Evolutionary conservation across 1,140 invertebrate genomes (phyloP), one percentile per base, ranked within the genome.

Genomic region (Odontomachus brunneus): DNA sequence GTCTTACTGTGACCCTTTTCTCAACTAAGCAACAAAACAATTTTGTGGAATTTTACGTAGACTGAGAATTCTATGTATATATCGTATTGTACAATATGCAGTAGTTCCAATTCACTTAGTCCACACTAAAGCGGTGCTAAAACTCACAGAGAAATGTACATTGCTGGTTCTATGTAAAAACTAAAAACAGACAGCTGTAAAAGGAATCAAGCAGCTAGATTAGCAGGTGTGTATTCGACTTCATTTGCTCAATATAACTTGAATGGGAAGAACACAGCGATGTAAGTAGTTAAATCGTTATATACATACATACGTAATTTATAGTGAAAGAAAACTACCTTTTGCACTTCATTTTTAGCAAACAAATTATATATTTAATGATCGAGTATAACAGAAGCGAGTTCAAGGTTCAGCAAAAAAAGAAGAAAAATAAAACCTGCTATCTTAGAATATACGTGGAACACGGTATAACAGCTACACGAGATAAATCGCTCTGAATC

Each of bases 11-110:
- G 22, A 55, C 5, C 3, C n/a, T n/a, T 1, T 29, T 14, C 22
- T 48, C 33, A 38, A 80, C 55, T 24, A 33, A n/a, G n/a, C n/a
- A n/a, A n/a, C n/a, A n/a, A n/a, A n/a, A 19, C 19, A 19, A 71
- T 44, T 53, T 55, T 17, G 11, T 38, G 2, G 17, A 80, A 80
- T 69, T 57, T 71, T 80, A 57, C 17, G 33, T 78, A 78, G 75
- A 69, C 63, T 57, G 33, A 78, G 22, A 53, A 44, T 53, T 62
- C 33, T 75, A 44, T 15, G 24, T 29, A 4, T 44, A 19, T 53
- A 33, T 3, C 60, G 19, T 44, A 60, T 74, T n/a, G 22, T 73
- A 44, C 19, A 57, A 44, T 57, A 57, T 48, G 26, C 22, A n/a
- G 11, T 12, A 15, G 53, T 24, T 44, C 14, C 3, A 67, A 3